Evolutionary conservation across 1,140 invertebrate genomes (phyloP).

Genomic region (Mycetomoellerius zeteki): DNA sequence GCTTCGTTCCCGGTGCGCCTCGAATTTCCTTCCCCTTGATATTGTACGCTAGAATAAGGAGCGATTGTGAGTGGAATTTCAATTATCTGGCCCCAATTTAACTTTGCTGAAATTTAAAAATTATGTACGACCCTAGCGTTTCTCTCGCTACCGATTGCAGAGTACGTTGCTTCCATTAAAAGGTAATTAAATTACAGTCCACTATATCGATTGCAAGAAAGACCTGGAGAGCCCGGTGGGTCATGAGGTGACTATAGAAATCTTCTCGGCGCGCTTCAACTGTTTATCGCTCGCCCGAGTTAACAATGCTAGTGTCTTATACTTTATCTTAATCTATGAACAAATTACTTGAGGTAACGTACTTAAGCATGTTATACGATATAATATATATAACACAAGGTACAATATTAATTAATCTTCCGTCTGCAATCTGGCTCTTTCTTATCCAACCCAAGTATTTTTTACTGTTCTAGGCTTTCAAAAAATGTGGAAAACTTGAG

Average conservation of each 20-base stretch:
- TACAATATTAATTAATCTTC: constrained; percentile 1
- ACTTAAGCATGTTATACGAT: background rate
- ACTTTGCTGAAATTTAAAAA: constrained; percentile 63
- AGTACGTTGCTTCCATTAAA: constrained; percentile 60
- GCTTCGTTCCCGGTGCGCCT: constrained; percentile 45
- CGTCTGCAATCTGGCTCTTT: no score
- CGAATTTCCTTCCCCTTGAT: constrained; percentile 50
- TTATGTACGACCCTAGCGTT: constrained; percentile 56
- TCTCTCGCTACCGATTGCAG: constrained; percentile 59
- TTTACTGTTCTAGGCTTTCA: no score
- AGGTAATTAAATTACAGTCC: constrained; percentile 59
- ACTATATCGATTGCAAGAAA: constrained; percentile 58
- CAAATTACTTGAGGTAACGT: background rate
- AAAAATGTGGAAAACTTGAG: no score
- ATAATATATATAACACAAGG: background rate
- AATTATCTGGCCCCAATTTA: constrained; percentile 61
- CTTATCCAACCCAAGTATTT: no score
- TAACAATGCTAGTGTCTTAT: constrained; percentile 44
- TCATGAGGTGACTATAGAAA: constrained; percentile 56
- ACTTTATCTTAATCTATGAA: constrained; percentile 41
- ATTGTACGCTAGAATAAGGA: constrained; percentile 56
- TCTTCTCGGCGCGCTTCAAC: constrained; percentile 30
- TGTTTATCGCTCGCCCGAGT: constrained; percentile 24
- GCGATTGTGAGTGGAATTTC: constrained; percentile 62
- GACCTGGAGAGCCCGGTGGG: constrained; percentile 31